These are phyloP conservation scores for Myanophis thanlyinensis DNA, from an alignment of 2,113 vertebrate species.

Conservation along the genomic window DNA sequence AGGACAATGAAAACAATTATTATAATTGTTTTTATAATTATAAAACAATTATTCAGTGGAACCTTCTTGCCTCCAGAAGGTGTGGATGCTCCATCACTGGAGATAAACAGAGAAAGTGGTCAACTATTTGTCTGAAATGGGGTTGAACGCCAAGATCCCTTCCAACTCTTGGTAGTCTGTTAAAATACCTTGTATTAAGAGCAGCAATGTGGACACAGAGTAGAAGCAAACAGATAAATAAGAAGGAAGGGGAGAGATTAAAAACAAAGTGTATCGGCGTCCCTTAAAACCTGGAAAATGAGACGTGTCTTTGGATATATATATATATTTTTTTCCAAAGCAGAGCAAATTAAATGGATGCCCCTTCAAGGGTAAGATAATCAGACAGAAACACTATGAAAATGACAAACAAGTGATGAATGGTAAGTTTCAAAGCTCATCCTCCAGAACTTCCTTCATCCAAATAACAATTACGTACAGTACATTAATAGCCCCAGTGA, in stretches of 20 bases:
- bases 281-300: background rate
- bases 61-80: background rate
- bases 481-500: constrained; percentile 12
- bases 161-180: background rate
- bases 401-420: background rate
- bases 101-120: background rate
- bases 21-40: no score
- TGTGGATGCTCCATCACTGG: background rate
- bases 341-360: constrained; percentile 7
- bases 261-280: background rate
- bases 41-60: background rate
- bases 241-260: background rate
- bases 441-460: constrained; percentile 27
- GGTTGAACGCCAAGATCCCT: background rate
- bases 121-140: background rate
- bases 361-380: constrained; percentile 33
- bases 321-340: background rate
- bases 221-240: background rate
- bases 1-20: no score
- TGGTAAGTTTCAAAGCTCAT: constrained; percentile 32
- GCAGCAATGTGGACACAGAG: background rate
- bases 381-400: background rate
- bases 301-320: background rate
- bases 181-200: background rate
- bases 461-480: constrained; percentile 37